Conservation (phyloP, 2,113 vertebrate species). For the Urocitellus parryii region DNA sequence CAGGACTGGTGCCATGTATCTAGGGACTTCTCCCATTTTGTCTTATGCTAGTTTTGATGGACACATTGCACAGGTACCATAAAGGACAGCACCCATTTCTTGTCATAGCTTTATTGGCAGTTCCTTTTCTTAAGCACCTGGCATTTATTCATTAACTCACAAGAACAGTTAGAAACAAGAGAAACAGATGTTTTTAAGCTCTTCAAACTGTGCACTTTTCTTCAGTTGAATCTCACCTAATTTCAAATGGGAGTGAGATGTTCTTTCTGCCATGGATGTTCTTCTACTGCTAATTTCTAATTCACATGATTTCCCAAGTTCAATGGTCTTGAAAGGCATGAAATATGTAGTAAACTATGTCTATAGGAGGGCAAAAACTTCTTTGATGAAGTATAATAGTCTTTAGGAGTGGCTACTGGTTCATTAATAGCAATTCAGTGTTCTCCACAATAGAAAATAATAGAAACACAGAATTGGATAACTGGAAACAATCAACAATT, state of each 20-base stretch:
- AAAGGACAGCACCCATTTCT: neutral
- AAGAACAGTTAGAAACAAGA: conserved; percentile 63
- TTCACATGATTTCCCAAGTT: neutral
- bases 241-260: conserved; percentile 70
- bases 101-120: neutral
- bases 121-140: conserved; percentile 25
- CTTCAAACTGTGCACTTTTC: conserved; percentile 74
- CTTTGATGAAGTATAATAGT: conserved; percentile 28
- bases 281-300: conserved; percentile 62
- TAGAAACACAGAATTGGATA: neutral
- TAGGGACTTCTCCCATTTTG: neutral
- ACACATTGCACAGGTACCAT: neutral
- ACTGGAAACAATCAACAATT: neutral
- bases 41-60: neutral
- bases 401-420: neutral
- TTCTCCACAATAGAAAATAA: neutral
- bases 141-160: conserved; percentile 71
- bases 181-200: conserved; percentile 79
- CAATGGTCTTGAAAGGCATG: neutral
- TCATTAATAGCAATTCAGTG: neutral
- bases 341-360: neutral
- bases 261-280: conserved; percentile 72
- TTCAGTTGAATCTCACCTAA: conserved; percentile 78
- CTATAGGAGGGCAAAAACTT: neutral
- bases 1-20: neutral